Base-by-base conservation (phyloP, 2,113 vertebrate genomes). In the Mesitornis unicolor region DNA sequence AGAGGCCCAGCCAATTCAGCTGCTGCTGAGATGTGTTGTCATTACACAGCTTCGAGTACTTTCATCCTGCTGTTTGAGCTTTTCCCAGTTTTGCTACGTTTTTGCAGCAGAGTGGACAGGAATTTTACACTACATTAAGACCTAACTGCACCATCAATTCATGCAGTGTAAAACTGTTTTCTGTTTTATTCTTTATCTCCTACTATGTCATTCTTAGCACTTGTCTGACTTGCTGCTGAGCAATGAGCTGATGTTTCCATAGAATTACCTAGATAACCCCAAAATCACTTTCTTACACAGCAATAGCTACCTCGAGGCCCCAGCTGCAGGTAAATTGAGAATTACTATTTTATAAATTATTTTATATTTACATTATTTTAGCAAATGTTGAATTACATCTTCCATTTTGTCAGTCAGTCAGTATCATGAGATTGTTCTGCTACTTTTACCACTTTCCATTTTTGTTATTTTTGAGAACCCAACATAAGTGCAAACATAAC, bases 401-500 rank as follows among this genome's bases (percentile, higher is more conserved):
- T 61, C 21, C 6, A 25, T 17, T 64, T 80, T 33, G 76, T 60
- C 65, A 80, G 47, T 6, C 16, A 29, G 21, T 53, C 7, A 8
- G 19, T 54, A 45, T 25, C 47, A 33, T 31, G 17, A 82, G 11
- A 82, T 9, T 60, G 9, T 42, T 68, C 65, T 68, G 47, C 51
- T 63, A 28, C 38, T 74, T 71, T 65, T 50, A 84, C 42, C 8
- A 5, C 15, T 78, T 63, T 21, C 18, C 10, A 18, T 45, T 89
- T 89, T 79, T 10, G 4, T 24, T 57, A 19, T 48, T 82, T 70
- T 40, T 75, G 25, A 88, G 67, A 64, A 59, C 22, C 38, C 11
- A 35, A 11, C 1, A 0, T 13, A 67, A 29, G 9, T 1, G 7
- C 31, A 60, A 63, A 85, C 26, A 17, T 25, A 22, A 15, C 2